These are phyloP conservation scores for Perca schrenkii DNA, from an alignment of 2,113 vertebrate species.

Conservation along the genomic window DNA sequence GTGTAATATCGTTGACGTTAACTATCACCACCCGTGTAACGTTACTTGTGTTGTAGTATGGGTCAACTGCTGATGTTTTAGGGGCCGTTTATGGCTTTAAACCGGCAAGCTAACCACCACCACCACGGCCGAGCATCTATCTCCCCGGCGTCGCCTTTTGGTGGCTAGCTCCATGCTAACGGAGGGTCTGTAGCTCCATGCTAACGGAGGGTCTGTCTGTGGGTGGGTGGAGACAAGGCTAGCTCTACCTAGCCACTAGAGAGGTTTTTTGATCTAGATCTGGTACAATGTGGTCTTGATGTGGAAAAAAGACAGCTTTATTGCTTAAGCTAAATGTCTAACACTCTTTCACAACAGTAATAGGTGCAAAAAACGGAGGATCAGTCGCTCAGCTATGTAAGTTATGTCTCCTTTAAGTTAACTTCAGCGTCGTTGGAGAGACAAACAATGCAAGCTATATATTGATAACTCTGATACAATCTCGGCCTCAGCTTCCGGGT, in stretches of 20 bases:
- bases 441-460: slow-evolving; percentile 54
- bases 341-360: no score
- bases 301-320: no score
- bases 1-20: background rate
- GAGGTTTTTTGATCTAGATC: no score
- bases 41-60: background rate
- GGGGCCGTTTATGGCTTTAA: background rate
- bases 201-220: slow-evolving; percentile 30
- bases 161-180: slow-evolving; percentile 58
- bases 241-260: no score
- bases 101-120: slow-evolving; percentile 39
- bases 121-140: slow-evolving; percentile 11
- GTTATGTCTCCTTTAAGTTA: no score
- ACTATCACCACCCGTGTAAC: background rate
- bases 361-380: no score
- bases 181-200: background rate
- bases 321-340: no score
- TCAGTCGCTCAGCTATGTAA: no score
- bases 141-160: slow-evolving; percentile 6
- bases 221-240: background rate
- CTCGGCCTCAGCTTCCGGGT: slow-evolving; percentile 58
- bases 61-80: background rate
- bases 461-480: slow-evolving; percentile 9
- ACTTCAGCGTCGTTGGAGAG: background rate
- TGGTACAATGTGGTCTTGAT: no score